Evolutionary conservation across 2,888 invertebrate genomes (phyloP).

Genomic region (Dryadula phaetusa): DNA sequence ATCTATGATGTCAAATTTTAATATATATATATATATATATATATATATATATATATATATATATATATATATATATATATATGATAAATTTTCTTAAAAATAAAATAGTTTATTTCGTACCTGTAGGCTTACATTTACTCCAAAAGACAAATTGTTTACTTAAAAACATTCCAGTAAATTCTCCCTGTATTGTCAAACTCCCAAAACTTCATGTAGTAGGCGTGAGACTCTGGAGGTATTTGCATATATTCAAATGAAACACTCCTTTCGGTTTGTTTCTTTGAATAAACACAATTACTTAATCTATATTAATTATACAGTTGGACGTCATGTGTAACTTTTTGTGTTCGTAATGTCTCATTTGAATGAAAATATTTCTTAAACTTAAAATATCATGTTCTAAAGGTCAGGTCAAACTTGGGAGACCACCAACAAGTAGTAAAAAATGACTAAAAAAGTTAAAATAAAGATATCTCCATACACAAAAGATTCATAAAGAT

Average conservation of each 20-base stretch:
- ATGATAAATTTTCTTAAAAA: too few species aligned
- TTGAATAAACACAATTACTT: slow-evolving; percentile 59
- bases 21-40: too few species aligned
- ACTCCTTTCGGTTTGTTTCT: slow-evolving; percentile 64
- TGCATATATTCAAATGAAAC: slow-evolving; percentile 69
- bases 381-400: not conserved
- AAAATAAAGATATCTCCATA: too few species aligned
- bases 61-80: too few species aligned
- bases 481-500: too few species aligned
- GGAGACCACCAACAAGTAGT: not conserved
- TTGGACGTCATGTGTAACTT: slow-evolving; percentile 29
- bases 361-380: slow-evolving; percentile 34
- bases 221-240: slow-evolving; percentile 61
- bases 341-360: slow-evolving; percentile 37
- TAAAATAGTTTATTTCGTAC: not conserved
- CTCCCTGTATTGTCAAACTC: slow-evolving; percentile 34
- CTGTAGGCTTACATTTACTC: not conserved
- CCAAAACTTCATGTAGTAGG: slow-evolving; percentile 53
- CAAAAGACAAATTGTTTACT: slow-evolving; percentile 9
- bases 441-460: too few species aligned
- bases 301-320: slow-evolving; percentile 49
- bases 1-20: too few species aligned
- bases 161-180: slow-evolving; percentile 27
- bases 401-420: not conserved
- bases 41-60: too few species aligned